These are phyloP conservation scores for Nasua narica DNA, from an alignment of 2,797 vertebrate species.

Conservation along the genomic window DNA sequence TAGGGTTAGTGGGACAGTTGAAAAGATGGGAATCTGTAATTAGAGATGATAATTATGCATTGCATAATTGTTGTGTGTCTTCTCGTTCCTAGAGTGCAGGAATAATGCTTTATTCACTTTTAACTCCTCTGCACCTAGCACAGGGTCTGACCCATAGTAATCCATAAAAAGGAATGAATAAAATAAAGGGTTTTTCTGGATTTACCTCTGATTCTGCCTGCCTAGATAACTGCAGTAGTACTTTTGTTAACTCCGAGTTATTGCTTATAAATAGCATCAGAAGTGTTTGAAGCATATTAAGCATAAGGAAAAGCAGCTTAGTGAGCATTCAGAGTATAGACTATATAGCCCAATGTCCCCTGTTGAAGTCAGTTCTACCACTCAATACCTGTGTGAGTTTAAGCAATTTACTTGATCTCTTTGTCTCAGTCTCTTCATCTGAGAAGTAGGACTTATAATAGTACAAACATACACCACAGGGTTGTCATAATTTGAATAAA, in stretches of 20 bases:
- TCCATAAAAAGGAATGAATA: background rate
- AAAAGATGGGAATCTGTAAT: background rate
- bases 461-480: background rate
- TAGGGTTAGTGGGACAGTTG: background rate
- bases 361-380: background rate
- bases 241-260: background rate
- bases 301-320: background rate
- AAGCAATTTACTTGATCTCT: background rate
- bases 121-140: background rate
- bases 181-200: background rate
- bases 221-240: background rate
- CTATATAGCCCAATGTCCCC: background rate
- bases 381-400: background rate
- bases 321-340: background rate
- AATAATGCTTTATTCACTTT: conserved; percentile 8
- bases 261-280: background rate
- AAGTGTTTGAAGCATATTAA: background rate
- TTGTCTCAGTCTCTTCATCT: background rate
- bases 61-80: background rate
- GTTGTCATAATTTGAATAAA: background rate
- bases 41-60: conserved; percentile 1
- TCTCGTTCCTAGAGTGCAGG: background rate
- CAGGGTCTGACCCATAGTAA: background rate
- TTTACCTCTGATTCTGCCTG: background rate
- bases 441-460: background rate